A percentile compares a stretch with the other conserved stretches of the same genome.
phyloP scores from a whole-genome alignment of 1,140 invertebrate genomes.

The Polypedilum vanderplanki region DNA sequence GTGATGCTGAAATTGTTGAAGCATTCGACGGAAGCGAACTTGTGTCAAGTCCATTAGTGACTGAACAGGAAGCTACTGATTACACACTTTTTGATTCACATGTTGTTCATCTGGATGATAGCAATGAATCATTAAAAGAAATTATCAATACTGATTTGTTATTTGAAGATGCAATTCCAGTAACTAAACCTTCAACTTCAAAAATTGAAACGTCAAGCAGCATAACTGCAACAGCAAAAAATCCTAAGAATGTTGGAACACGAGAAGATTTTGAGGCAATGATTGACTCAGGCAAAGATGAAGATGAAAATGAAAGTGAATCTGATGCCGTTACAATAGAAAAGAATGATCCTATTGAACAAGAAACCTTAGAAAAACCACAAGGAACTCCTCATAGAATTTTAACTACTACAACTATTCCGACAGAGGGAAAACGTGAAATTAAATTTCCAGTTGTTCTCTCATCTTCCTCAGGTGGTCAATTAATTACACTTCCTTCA shows the following conservation, averaged over 20 bases:
- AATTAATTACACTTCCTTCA: not conserved
- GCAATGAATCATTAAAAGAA: conserved; percentile 52
- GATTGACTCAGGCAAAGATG: conserved; percentile 29
- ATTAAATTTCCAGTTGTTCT: conserved; percentile 8
- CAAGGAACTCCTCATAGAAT: not conserved
- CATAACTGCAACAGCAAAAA: not conserved
- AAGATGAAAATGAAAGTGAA: conserved; percentile 19
- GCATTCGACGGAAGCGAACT: conserved; percentile 50
- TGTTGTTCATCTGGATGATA: conserved; percentile 51
- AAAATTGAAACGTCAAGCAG: not conserved
- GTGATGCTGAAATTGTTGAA: conserved; percentile 51
- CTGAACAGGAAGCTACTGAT: conserved; percentile 52
- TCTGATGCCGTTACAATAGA: not conserved
- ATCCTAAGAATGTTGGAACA: not conserved
- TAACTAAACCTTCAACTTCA: not conserved
- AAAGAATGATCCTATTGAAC: not conserved
- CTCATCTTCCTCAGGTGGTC: not conserved
- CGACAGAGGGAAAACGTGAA: not conserved
- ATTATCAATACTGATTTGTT: conserved; percentile 31
- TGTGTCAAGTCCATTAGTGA: conserved; percentile 51
- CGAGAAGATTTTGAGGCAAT: conserved; percentile 31
- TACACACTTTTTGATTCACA: conserved; percentile 56
- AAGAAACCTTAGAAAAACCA: not conserved
- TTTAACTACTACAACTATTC: not conserved
- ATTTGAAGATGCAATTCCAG: not conserved